Evolutionary conservation across 2,797 vertebrate genomes (phyloP).

Genomic region (Discoglossus pictus): DNA sequence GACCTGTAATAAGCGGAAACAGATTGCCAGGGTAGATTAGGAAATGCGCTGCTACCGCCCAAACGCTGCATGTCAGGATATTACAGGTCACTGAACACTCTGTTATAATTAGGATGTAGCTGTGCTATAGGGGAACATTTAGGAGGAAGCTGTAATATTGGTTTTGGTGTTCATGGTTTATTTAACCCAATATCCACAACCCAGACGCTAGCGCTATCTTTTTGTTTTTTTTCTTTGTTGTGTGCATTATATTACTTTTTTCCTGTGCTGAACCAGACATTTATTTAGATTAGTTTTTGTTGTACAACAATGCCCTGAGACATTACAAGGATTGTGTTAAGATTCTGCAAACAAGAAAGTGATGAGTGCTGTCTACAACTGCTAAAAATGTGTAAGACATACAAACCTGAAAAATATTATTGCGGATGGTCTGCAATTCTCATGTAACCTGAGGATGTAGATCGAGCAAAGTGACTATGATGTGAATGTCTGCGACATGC

Average conservation of each 20-base stretch:
- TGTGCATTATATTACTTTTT: not conserved
- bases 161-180: slow-evolving; percentile 1
- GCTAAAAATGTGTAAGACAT: slow-evolving; percentile 7
- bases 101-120: slow-evolving; percentile 2
- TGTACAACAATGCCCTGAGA: not conserved
- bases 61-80: slow-evolving; percentile 15
- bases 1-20: slow-evolving; percentile 33
- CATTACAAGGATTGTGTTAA: not conserved
- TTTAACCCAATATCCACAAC: not conserved
- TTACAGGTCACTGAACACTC: slow-evolving; percentile 19
- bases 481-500: no score
- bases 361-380: not conserved
- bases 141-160: slow-evolving; percentile 14
- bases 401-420: no score
- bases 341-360: not conserved
- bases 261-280: not conserved
- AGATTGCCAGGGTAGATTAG: slow-evolving; percentile 38
- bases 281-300: slow-evolving; percentile 26
- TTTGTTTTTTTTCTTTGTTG: no score
- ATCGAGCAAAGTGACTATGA: no score
- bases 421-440: no score
- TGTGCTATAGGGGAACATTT: not conserved
- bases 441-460: no score
- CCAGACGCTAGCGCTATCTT: not conserved
- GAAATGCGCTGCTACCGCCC: not conserved